Evolutionary conservation across 1,140 invertebrate species (phyloP).

Genomic region (Lasaia peninsularis): DNA sequence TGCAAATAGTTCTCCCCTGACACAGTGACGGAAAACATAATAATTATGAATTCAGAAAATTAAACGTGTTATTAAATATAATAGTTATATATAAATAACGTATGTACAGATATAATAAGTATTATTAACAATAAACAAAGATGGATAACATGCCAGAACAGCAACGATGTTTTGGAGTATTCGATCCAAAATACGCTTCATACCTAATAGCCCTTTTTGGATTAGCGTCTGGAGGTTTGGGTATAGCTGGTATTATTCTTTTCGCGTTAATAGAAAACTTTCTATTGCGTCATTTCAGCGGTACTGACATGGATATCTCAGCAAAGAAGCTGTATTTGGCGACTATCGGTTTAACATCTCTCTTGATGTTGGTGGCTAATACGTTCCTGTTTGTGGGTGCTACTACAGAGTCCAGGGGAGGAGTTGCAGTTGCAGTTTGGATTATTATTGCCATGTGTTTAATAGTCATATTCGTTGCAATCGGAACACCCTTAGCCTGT

Average conservation of each 20-base stretch:
- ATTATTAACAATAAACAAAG: conserved; percentile 6
- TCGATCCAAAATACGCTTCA: conserved; percentile 36
- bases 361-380: conserved; percentile 33
- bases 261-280: conserved; percentile 38
- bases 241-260: conserved; percentile 35
- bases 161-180: conserved; percentile 31
- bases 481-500: conserved; percentile 31
- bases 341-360: conserved; percentile 34
- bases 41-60: too few relatives aligned
- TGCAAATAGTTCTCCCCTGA: too few relatives aligned
- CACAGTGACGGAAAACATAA: too few relatives aligned
- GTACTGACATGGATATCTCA: conserved; percentile 18
- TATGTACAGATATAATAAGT: too few relatives aligned
- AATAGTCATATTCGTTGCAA: conserved; percentile 22
- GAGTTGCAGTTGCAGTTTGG: conserved; percentile 19
- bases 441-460: conserved; percentile 34
- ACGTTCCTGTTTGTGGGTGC: conserved; percentile 34
- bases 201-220: conserved; percentile 43
- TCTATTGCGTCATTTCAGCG: conserved; percentile 19
- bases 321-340: conserved; percentile 38
- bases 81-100: too few relatives aligned
- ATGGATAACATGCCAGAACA: conserved; percentile 42
- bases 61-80: too few relatives aligned
- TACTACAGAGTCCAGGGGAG: conserved; percentile 7
- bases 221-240: conserved; percentile 28